Conservation (phyloP, 2,888 invertebrate species). For the Ormyrus labotus region DNA sequence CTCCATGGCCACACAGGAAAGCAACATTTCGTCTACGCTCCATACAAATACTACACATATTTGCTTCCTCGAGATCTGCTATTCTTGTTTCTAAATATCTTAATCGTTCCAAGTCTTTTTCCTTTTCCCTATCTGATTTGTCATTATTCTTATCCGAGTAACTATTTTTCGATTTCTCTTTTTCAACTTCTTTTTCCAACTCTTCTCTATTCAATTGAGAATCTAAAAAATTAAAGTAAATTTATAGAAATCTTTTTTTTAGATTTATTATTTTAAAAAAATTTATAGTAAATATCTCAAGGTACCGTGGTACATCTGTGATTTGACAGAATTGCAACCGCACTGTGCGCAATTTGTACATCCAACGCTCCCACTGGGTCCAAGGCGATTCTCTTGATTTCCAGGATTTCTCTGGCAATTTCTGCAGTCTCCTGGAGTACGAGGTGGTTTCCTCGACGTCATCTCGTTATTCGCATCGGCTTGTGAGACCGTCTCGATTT, state of each 20-base stretch:
- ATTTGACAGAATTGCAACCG: constrained; percentile 58
- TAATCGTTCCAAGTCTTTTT: constrained; percentile 72
- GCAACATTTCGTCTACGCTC: constrained; percentile 88
- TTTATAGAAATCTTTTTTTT: too few relatives aligned
- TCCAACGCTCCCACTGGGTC: constrained; percentile 62
- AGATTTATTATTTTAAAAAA: not conserved
- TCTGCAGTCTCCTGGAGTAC: constrained; percentile 57
- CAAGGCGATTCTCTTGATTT: constrained; percentile 59
- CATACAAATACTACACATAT: constrained; percentile 92
- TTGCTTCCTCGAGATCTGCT: constrained; percentile 90
- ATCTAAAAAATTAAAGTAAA: constrained; percentile 32
- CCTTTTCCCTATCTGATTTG: constrained; percentile 65
- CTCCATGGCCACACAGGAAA: constrained; percentile 92
- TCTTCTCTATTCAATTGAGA: constrained; percentile 57
- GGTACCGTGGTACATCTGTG: constrained; percentile 60
- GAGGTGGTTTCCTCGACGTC: constrained; percentile 49
- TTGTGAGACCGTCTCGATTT: constrained; percentile 59
- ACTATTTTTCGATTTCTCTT: constrained; percentile 49
- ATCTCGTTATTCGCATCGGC: constrained; percentile 54
- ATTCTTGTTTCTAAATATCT: constrained; percentile 85
- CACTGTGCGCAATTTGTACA: constrained; percentile 59
- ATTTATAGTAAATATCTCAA: not conserved
- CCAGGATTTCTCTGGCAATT: constrained; percentile 59
- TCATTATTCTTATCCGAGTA: constrained; percentile 60
- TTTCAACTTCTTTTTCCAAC: constrained; percentile 58